Percentiles rank a stretch among this genome's conserved stretches.
phyloP scores from a whole-genome alignment of 2,797 vertebrate species.

The Phrynocephalus forsythii region DNA sequence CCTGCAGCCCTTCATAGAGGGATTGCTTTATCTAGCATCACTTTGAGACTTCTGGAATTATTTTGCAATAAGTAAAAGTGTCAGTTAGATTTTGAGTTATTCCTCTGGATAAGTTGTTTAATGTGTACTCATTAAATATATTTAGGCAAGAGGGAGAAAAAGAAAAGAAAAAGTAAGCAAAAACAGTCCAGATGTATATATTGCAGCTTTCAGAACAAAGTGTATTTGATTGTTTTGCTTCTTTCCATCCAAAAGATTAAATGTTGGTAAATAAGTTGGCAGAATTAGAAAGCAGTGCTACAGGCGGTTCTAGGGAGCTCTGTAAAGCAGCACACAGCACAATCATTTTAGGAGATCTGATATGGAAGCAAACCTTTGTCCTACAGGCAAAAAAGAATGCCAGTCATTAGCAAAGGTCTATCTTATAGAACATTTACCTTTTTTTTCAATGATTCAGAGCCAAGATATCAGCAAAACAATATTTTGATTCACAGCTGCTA shows the following conservation, averaged over 20 bases:
- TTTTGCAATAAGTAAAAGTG: not conserved
- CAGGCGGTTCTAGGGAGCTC: not conserved
- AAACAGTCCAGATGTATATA: not conserved
- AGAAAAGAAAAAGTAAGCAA: no score
- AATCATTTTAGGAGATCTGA: not conserved
- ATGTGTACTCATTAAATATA: not conserved
- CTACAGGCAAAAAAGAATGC: not conserved
- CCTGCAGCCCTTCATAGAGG: not conserved
- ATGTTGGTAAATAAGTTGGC: conserved; percentile 18
- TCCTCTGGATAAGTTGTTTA: not conserved
- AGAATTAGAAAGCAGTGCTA: not conserved
- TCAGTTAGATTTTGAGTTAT: conserved; percentile 1
- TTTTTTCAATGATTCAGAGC: not conserved
- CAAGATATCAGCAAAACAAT: not conserved
- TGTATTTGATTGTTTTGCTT: not conserved
- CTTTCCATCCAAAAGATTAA: not conserved
- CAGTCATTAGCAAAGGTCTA: not conserved
- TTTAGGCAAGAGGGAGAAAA: not conserved
- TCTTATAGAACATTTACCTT: not conserved
- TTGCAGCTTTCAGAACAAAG: conserved; percentile 17
- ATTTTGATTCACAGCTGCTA: not conserved
- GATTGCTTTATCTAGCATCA: not conserved
- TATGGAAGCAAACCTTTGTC: not conserved
- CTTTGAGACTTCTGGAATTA: not conserved
- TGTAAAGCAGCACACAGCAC: not conserved